Conservation (phyloP, 2,113 vertebrate genomes). For the Chroicocephalus ridibundus region DNA sequence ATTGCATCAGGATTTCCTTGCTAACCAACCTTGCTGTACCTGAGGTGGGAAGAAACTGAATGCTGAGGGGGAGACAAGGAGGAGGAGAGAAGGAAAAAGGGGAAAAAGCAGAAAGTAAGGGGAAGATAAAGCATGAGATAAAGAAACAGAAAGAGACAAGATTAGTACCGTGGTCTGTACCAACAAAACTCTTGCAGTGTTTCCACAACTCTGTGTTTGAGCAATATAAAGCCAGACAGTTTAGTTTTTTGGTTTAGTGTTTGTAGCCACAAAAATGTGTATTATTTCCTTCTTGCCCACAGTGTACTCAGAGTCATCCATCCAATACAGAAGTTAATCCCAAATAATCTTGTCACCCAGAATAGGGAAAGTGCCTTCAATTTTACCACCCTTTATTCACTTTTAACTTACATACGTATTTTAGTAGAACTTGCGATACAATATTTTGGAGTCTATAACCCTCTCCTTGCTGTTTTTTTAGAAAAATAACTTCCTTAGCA, state of each 20-base stretch:
- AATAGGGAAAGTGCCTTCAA: conserved; percentile 49
- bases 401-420: neutral
- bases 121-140: neutral
- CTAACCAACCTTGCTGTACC: neutral
- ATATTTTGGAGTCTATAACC: neutral
- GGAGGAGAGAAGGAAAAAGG: neutral
- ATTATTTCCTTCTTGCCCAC: conserved; percentile 78
- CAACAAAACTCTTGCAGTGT: conserved; percentile 27
- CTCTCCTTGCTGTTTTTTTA: neutral
- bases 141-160: conserved; percentile 24
- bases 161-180: conserved; percentile 17
- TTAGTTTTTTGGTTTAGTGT: conserved; percentile 66
- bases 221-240: conserved; percentile 60
- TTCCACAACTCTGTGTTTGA: conserved; percentile 51
- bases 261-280: conserved; percentile 78
- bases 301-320: conserved; percentile 73
- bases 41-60: neutral
- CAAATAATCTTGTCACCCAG: conserved; percentile 68
- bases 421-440: neutral
- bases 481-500: neutral
- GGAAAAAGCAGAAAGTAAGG: conserved; percentile 28
- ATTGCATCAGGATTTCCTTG: neutral
- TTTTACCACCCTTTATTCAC: conserved; percentile 21
- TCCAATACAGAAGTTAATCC: conserved; percentile 72
- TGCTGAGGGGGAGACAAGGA: neutral